These are phyloP conservation scores for Nephrotoma appendiculata DNA, from an alignment of 2,888 invertebrate genomes.

Conservation along the genomic window DNA sequence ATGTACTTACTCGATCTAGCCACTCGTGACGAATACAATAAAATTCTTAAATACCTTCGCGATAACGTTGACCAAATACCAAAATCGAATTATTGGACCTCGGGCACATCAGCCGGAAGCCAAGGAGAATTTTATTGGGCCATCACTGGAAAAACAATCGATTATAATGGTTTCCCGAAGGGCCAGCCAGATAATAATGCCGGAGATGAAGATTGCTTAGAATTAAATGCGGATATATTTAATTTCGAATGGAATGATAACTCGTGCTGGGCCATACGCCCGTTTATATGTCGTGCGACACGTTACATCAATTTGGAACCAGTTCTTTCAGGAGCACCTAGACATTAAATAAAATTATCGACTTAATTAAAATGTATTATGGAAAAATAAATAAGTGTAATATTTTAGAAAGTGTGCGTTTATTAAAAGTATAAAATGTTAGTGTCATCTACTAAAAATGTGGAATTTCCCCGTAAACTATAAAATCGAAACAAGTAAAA, in stretches of 20 bases:
- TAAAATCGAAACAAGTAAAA: too few relatives aligned
- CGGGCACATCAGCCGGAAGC: neutral
- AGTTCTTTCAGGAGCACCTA: neutral
- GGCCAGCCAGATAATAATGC: neutral
- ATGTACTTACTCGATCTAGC: neutral
- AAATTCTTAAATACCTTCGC: neutral
- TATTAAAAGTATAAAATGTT: too few relatives aligned
- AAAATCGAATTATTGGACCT: neutral
- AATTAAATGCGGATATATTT: neutral
- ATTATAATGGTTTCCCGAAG: neutral
- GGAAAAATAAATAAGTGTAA: too few relatives aligned
- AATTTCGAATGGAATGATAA: neutral
- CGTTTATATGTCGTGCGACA: neutral
- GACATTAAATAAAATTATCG: neutral
- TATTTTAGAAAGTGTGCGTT: too few relatives aligned
- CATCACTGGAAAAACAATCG: neutral
- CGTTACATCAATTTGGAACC: neutral
- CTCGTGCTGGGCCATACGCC: neutral
- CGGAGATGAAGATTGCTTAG: neutral
- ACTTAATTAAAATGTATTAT: too few relatives aligned
- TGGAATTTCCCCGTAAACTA: too few relatives aligned
- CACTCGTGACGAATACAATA: neutral
- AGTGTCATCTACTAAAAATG: too few relatives aligned
- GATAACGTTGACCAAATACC: neutral
- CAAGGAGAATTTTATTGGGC: neutral